Percentiles rank a stretch among this genome's conserved stretches.
Conservation (phyloP, 2,888 invertebrate species). For the Thelaira solivaga region DNA sequence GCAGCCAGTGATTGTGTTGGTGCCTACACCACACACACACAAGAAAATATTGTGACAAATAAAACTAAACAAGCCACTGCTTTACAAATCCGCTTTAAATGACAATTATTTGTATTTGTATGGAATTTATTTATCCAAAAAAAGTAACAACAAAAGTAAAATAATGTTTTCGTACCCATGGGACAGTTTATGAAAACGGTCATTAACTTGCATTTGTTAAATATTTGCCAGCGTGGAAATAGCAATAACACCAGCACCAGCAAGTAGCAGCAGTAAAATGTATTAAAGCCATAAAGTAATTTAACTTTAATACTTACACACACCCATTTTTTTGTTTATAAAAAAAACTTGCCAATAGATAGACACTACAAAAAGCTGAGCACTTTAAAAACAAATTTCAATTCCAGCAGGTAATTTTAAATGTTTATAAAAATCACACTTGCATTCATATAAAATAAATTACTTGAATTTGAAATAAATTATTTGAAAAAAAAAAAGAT, state of each 20-base stretch:
- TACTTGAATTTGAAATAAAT: no score
- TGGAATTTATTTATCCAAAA: slow-evolving; percentile 14
- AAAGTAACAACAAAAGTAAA: not conserved
- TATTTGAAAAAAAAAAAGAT: slow-evolving; percentile 14
- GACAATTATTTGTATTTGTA: slow-evolving; percentile 46
- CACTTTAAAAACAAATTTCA: slow-evolving; percentile 17
- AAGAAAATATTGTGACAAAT: slow-evolving; percentile 35
- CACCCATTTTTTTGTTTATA: not conserved
- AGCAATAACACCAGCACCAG: not conserved
- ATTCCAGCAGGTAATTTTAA: slow-evolving; percentile 48
- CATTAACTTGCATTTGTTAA: slow-evolving; percentile 52
- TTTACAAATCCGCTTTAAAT: slow-evolving; percentile 49
- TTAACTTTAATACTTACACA: slow-evolving; percentile 24
- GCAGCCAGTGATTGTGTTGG: not conserved
- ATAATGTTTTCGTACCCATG: slow-evolving; percentile 21
- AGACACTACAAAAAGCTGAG: not conserved
- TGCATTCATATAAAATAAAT: no score
- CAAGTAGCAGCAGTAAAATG: not conserved
- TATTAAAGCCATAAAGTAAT: slow-evolving; percentile 31
- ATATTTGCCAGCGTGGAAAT: no score
- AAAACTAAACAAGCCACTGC: slow-evolving; percentile 41
- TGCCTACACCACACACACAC: not conserved
- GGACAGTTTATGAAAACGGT: slow-evolving; percentile 42
- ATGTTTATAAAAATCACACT: slow-evolving; percentile 25
- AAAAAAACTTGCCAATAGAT: slow-evolving; percentile 17